Conservation (phyloP, 2,113 vertebrate genomes). For the Phyllopteryx taeniolatus region DNA sequence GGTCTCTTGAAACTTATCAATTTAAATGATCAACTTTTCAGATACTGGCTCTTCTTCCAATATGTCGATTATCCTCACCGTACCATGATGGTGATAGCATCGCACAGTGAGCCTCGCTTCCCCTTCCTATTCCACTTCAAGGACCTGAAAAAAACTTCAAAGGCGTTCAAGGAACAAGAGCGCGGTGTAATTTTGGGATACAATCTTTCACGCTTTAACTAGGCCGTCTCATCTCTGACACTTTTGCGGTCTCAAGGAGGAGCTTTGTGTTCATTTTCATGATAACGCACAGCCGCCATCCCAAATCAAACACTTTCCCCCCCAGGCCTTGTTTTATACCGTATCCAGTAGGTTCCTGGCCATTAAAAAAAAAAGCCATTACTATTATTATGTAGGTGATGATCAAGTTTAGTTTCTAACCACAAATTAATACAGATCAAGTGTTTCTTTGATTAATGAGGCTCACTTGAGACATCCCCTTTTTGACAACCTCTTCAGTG, state of each 20-base stretch:
- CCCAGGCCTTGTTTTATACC: background rate
- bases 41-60: background rate
- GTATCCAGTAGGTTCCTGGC: background rate
- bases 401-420: background rate
- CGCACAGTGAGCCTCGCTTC: background rate
- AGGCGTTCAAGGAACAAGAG: slow-evolving; percentile 1
- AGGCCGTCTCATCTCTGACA: slow-evolving; percentile 1
- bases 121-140: background rate
- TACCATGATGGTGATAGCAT: background rate
- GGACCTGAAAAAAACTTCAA: background rate
- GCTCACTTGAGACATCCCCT: background rate
- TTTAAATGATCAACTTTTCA: no score
- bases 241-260: background rate
- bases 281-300: background rate
- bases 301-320: background rate
- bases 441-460: background rate
- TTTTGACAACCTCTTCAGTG: background rate
- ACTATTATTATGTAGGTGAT: background rate
- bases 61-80: background rate
- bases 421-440: background rate
- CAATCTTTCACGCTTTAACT: slow-evolving; percentile 6
- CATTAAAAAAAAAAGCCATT: background rate
- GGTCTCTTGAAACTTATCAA: no score
- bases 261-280: background rate
- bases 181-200: slow-evolving; percentile 8